Percentiles rank a stretch among this genome's conserved stretches.
Conservation (phyloP, 1,140 invertebrate species). For the Galendromus occidentalis region DNA sequence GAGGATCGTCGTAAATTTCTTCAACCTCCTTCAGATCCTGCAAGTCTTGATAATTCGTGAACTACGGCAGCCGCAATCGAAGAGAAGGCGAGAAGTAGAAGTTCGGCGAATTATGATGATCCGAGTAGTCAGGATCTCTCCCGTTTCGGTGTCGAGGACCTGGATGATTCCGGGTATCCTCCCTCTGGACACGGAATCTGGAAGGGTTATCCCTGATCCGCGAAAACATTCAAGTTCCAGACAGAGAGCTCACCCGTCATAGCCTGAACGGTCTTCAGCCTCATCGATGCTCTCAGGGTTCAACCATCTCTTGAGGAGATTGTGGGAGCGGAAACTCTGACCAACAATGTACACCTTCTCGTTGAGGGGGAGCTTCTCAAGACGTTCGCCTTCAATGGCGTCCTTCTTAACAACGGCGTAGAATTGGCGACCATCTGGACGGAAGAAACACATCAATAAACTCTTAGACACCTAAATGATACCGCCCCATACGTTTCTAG, state of each 20-base stretch:
- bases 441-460: neutral
- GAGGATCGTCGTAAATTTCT: too few species aligned
- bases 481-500: neutral
- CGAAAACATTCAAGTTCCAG: too few species aligned
- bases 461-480: neutral
- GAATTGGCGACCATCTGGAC: neutral
- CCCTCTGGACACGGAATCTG: too few species aligned
- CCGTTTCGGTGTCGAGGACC: too few species aligned
- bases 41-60: too few species aligned
- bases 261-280: neutral
- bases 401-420: constrained; percentile 8
- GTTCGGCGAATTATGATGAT: too few species aligned
- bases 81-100: too few species aligned
- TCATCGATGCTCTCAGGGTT: neutral
- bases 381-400: neutral
- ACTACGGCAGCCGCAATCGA: too few species aligned
- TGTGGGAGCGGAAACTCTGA: neutral
- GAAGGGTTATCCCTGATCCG: too few species aligned
- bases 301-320: neutral
- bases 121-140: too few species aligned
- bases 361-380: constrained; percentile 9
- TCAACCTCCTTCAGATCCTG: too few species aligned
- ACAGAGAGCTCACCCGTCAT: neutral
- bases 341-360: constrained; percentile 2
- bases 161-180: too few species aligned